Conservation (phyloP, 2,113 vertebrate genomes). For the Octodon degus region DNA sequence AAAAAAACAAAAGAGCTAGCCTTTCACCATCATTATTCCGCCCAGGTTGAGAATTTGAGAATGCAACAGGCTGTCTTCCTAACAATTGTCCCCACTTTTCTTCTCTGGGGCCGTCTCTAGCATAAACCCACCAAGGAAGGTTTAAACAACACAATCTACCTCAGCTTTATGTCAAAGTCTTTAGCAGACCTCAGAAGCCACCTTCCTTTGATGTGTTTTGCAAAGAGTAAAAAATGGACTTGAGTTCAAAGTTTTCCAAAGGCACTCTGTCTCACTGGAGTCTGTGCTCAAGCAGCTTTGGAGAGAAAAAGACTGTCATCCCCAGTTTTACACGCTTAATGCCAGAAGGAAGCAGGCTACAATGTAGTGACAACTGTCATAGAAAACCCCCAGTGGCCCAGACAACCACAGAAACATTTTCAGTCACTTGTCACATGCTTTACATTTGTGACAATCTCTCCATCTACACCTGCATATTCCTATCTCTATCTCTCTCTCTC, state of each 20-base stretch:
- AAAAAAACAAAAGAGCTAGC: too few species aligned
- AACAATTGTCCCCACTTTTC: not conserved
- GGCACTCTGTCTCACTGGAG: not conserved
- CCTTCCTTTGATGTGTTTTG: not conserved
- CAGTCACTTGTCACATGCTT: not conserved
- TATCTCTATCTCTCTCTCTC: not conserved
- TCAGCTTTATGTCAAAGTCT: not conserved
- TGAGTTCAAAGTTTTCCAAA: not conserved
- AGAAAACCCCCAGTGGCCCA: not conserved
- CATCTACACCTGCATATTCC: not conserved
- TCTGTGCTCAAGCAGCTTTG: not conserved
- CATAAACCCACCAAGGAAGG: not conserved
- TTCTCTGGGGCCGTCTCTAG: not conserved
- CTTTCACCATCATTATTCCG: not conserved
- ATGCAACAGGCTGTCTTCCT: not conserved
- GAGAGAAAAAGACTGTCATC: not conserved
- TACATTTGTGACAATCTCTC: not conserved
- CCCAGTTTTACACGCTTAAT: not conserved
- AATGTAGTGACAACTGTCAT: not conserved
- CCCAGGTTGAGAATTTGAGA: not conserved
- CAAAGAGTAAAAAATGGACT: conserved; percentile 24
- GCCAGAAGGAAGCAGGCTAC: not conserved
- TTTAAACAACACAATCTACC: not conserved
- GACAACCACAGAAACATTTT: not conserved
- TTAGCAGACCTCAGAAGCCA: not conserved